Conservation (phyloP, 2,113 vertebrate species). For the Silurus meridionalis region DNA sequence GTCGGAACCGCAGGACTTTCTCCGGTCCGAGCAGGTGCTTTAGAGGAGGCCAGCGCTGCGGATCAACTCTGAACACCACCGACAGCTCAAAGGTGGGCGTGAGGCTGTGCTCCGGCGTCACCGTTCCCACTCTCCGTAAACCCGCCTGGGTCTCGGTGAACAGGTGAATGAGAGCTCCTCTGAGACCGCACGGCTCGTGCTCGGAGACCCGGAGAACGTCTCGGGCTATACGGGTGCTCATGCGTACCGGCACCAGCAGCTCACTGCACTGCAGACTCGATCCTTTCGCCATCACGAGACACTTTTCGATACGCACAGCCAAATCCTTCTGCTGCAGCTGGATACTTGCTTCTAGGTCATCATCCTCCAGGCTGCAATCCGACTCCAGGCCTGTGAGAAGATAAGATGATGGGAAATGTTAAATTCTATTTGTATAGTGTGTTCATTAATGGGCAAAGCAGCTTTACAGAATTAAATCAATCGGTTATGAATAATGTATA, state of each 20-base stretch:
- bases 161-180: constrained; percentile 70
- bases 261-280: constrained; percentile 67
- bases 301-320: constrained; percentile 64
- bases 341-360: constrained; percentile 56
- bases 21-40: constrained; percentile 63
- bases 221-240: constrained; percentile 64
- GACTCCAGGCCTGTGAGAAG: constrained; percentile 55
- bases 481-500: no score
- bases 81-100: constrained; percentile 76
- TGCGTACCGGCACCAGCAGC: constrained; percentile 69
- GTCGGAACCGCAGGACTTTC: constrained; percentile 69
- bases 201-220: constrained; percentile 64
- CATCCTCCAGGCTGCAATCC: constrained; percentile 58
- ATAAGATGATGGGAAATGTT: not conserved
- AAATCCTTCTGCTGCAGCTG: constrained; percentile 57
- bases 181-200: constrained; percentile 75
- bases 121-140: constrained; percentile 60
- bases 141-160: constrained; percentile 62
- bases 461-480: no score
- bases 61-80: constrained; percentile 64
- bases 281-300: constrained; percentile 68
- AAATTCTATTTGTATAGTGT: not conserved
- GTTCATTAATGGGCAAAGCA: no score
- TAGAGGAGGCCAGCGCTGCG: constrained; percentile 64
- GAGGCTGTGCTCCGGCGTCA: constrained; percentile 60